Evolutionary conservation across 2,888 invertebrate species (phyloP).

Genomic region (Cinara cedri): DNA sequence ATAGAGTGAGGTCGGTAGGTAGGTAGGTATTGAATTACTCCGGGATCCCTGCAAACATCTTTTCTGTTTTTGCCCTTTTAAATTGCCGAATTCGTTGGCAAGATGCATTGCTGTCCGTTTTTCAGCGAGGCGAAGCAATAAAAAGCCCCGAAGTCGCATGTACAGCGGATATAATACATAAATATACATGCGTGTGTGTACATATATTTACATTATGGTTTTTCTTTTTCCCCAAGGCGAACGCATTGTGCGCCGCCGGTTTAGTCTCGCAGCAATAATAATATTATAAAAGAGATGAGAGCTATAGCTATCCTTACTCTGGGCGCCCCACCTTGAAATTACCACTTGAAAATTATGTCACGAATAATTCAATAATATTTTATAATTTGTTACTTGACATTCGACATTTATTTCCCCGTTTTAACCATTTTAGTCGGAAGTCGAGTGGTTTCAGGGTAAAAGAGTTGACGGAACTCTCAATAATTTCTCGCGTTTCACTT

Average conservation of each 20-base stretch:
- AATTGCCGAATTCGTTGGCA: conserved; percentile 40
- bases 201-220: neutral
- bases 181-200: neutral
- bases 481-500: too few species aligned
- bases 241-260: neutral
- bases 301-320: too few species aligned
- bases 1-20: neutral
- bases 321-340: too few species aligned
- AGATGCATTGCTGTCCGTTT: conserved; percentile 47
- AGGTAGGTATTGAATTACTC: conserved; percentile 32
- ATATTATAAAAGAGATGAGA: neutral
- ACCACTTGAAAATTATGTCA: too few species aligned
- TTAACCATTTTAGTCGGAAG: too few species aligned
- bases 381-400: too few species aligned
- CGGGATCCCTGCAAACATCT: neutral
- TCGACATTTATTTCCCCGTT: too few species aligned
- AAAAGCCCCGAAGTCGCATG: conserved; percentile 10
- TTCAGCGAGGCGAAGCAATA: conserved; percentile 14
- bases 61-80: conserved; percentile 34
- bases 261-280: neutral
- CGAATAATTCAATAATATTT: too few species aligned
- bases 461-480: too few species aligned
- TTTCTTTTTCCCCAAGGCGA: neutral
- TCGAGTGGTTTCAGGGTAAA: too few species aligned
- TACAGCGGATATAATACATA: conserved; percentile 7